Conservation (phyloP, 2,888 invertebrate genomes). For the Tetranychus truncatus region DNA sequence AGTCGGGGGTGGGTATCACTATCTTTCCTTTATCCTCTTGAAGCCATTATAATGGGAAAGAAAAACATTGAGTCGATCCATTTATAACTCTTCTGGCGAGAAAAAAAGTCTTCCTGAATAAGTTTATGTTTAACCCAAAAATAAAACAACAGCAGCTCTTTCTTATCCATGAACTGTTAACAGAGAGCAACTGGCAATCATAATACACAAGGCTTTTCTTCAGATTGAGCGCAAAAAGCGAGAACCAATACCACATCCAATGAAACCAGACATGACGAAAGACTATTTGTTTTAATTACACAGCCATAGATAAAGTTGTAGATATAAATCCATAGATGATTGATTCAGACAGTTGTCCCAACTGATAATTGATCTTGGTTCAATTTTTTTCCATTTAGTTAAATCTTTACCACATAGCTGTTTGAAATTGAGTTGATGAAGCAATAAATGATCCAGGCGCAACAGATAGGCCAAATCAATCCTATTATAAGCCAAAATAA, state of each 20-base stretch:
- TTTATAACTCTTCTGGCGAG: not conserved
- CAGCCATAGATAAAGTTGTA: not conserved
- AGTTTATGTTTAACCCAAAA: not conserved
- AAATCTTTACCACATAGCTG: not conserved
- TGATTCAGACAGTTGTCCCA: not conserved
- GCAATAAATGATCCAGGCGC: not conserved
- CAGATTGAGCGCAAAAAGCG: not conserved
- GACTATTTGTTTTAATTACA: not conserved
- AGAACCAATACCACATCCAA: not conserved
- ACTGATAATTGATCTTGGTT: not conserved
- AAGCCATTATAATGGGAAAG: not conserved
- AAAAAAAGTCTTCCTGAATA: not conserved
- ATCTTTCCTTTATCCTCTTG: not conserved
- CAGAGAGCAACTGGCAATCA: not conserved
- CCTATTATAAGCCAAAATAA: no score
- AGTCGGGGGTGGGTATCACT: not conserved
- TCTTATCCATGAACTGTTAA: not conserved
- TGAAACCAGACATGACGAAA: not conserved
- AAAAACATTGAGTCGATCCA: not conserved
- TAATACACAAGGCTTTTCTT: not conserved
- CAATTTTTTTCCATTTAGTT: not conserved
- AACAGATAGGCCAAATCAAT: no score
- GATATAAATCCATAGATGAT: not conserved
- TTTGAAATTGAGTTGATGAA: not conserved
- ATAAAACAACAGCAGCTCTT: not conserved